Conservation (phyloP, 2,797 vertebrate genomes). For the Cygnus olor region DNA sequence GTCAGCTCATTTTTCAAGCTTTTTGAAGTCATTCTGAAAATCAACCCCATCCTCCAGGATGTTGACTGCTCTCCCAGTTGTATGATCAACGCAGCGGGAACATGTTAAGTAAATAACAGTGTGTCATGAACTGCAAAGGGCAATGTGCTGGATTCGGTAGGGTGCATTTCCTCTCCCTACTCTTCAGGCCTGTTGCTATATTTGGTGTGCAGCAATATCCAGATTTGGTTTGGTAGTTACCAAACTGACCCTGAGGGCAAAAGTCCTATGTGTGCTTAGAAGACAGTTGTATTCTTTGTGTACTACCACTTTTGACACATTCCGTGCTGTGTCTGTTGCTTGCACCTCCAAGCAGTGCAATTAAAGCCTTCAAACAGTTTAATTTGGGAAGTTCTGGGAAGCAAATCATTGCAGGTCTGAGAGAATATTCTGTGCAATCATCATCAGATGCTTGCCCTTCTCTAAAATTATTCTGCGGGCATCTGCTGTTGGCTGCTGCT, state of each 20-base stretch:
- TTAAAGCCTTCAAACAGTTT: not conserved
- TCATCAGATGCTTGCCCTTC: not conserved
- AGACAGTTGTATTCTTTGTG: not conserved
- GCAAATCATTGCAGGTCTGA: not conserved
- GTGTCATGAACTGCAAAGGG: not conserved
- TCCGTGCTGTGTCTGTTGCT: not conserved
- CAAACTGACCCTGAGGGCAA: not conserved
- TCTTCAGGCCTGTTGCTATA: not conserved
- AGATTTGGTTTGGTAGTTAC: not conserved
- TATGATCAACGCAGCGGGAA: not conserved
- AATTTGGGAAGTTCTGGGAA: not conserved
- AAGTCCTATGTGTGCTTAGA: not conserved
- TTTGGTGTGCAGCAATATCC: not conserved
- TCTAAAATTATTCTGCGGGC: not conserved
- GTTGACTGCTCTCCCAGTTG: not conserved
- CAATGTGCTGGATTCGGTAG: not conserved
- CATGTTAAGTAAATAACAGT: not conserved
- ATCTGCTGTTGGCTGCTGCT: not conserved
- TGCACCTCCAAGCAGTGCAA: not conserved
- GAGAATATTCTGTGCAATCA: not conserved
- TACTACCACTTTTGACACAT: accelerated
- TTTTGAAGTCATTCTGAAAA: not conserved
- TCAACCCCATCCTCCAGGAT: not conserved
- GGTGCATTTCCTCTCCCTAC: not conserved
- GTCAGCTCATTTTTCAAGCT: not conserved